These are phyloP conservation scores for Ammospiza maritima DNA, from an alignment of 2,797 vertebrate species.

Conservation along the genomic window DNA sequence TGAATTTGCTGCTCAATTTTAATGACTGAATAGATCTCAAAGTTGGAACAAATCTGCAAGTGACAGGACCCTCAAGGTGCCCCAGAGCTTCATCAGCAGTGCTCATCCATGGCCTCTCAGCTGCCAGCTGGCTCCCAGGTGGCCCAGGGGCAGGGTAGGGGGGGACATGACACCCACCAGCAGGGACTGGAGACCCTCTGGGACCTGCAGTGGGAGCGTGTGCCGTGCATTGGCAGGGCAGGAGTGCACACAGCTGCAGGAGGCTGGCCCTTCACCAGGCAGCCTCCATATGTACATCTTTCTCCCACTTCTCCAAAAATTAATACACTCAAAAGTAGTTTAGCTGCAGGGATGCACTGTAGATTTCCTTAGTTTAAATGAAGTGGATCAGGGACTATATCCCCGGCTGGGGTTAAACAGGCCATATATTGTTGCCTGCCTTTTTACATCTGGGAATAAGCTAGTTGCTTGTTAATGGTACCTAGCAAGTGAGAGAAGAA, in stretches of 20 bases:
- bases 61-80: fast-evolving
- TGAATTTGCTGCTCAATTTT: background rate
- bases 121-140: fast-evolving
- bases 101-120: background rate
- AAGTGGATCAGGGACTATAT: background rate
- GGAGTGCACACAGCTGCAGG: background rate
- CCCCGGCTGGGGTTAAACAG: background rate
- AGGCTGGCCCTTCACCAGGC: background rate
- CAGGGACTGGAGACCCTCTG: background rate
- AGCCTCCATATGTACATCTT: background rate
- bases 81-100: background rate
- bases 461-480: conserved; percentile 16
- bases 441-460: background rate
- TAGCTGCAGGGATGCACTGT: background rate
- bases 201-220: background rate
- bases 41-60: background rate
- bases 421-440: background rate
- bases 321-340: background rate
- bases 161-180: background rate
- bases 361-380: conserved; percentile 46
- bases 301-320: background rate
- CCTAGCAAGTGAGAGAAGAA: conserved; percentile 36
- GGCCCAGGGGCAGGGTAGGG: background rate
- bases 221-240: background rate
- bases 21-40: background rate